Conservation (phyloP, 2,797 vertebrate genomes). For the Eleutherodactylus coqui region DNA sequence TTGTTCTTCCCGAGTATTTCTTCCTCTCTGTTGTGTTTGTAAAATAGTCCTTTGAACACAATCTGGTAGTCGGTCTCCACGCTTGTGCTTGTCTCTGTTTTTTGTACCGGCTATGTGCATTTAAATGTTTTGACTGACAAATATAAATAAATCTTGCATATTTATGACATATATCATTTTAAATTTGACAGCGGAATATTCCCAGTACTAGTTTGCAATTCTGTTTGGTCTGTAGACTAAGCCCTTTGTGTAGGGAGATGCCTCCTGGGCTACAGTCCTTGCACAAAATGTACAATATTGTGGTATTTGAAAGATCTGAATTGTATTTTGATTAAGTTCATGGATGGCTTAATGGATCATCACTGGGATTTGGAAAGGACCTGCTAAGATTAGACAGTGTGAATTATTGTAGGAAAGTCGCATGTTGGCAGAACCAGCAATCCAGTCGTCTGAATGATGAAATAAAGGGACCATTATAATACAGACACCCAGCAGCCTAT, state of each 20-base stretch:
- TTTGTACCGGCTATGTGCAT: slow-evolving; percentile 50
- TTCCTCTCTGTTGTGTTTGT: slow-evolving; percentile 18
- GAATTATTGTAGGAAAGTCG: slow-evolving; percentile 60
- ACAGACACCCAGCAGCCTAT: slow-evolving; percentile 10
- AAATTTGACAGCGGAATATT: slow-evolving; percentile 63
- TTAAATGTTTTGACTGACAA: slow-evolving; percentile 62
- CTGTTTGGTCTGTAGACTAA: slow-evolving; percentile 64
- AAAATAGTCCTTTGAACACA: slow-evolving; percentile 28
- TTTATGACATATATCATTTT: slow-evolving; percentile 65
- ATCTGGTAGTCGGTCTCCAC: slow-evolving; percentile 26
- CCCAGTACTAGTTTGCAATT: slow-evolving; percentile 61
- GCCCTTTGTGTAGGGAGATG: slow-evolving; percentile 60
- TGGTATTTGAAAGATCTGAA: slow-evolving; percentile 64
- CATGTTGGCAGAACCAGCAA: slow-evolving; percentile 50
- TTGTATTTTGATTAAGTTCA: slow-evolving; percentile 64
- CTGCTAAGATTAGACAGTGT: slow-evolving; percentile 60
- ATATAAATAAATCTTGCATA: slow-evolving; percentile 64
- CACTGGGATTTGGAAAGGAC: slow-evolving; percentile 62
- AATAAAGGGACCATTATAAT: slow-evolving; percentile 49
- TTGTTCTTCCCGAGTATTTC: background rate
- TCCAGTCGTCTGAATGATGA: slow-evolving; percentile 43
- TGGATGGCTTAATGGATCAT: slow-evolving; percentile 64
- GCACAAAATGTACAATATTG: slow-evolving; percentile 62
- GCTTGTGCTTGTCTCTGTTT: slow-evolving; percentile 50
- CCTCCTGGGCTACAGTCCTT: slow-evolving; percentile 61